phyloP scores from a whole-genome alignment of 2,888 invertebrate species.

The Synanthedon myopaeformis region DNA sequence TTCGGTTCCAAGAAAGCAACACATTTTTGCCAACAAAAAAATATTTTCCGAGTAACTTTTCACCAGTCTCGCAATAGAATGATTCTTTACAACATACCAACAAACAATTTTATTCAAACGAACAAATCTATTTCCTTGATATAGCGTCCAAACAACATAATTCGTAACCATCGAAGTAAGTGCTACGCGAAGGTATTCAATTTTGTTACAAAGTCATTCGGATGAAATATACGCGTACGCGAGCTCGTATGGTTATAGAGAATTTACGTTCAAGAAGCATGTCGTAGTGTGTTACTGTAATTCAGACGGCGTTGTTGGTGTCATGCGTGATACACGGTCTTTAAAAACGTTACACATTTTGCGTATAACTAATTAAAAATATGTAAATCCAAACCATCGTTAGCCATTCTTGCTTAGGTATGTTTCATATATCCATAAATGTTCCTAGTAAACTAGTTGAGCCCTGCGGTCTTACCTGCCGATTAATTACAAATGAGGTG shows the following conservation, averaged over 20 bases:
- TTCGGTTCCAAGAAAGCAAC: too few relatives aligned
- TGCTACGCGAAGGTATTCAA: constrained; percentile 20
- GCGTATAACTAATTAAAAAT: background rate
- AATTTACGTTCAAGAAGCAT: constrained; percentile 33
- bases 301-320: constrained; percentile 1
- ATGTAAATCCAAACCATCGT: background rate
- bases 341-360: background rate
- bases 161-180: constrained; percentile 1
- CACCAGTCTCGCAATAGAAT: background rate
- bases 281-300: constrained; percentile 15
- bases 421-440: too few relatives aligned
- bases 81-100: constrained; percentile 7
- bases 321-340: background rate
- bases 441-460: too few relatives aligned
- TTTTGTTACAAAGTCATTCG: constrained; percentile 40
- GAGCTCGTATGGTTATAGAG: constrained; percentile 20
- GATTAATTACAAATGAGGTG: too few relatives aligned
- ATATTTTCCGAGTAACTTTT: background rate
- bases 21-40: background rate
- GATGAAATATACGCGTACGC: constrained; percentile 33
- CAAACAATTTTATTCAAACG: constrained; percentile 8
- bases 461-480: too few relatives aligned
- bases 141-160: constrained; percentile 4
- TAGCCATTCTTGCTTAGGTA: too few relatives aligned
- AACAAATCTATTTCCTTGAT: constrained; percentile 10